Evolutionary conservation across 2,888 invertebrate species (phyloP).

Genomic region (Amphipoea oculea): DNA sequence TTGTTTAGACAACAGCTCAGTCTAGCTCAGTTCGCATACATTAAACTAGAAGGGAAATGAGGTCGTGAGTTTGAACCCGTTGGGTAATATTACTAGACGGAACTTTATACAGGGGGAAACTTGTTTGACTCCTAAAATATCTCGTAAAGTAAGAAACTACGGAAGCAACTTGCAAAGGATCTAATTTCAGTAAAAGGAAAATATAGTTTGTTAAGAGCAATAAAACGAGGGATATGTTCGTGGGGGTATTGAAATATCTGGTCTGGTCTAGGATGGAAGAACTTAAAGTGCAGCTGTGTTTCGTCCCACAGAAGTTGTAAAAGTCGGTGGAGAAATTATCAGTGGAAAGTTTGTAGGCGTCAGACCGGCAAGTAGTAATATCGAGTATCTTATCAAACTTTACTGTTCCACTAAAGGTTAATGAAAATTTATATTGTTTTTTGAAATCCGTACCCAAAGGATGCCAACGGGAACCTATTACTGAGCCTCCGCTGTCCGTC

Average conservation of each 20-base stretch:
- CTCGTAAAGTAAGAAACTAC: slow-evolving; percentile 63
- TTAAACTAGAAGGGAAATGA: slow-evolving; percentile 63
- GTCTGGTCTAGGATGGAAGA: slow-evolving; percentile 19
- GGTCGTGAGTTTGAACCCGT: slow-evolving; percentile 66
- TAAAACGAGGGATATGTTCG: slow-evolving; percentile 54
- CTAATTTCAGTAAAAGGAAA: slow-evolving; percentile 66
- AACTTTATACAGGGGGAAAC: slow-evolving; percentile 67
- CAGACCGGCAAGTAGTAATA: neutral
- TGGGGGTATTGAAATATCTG: slow-evolving; percentile 56
- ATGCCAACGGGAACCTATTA: neutral
- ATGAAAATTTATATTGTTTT: slow-evolving; percentile 4
- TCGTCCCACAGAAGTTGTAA: slow-evolving; percentile 44
- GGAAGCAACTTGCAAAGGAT: slow-evolving; percentile 57
- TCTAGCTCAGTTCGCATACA: slow-evolving; percentile 52
- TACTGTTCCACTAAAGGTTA: neutral
- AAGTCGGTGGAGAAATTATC: slow-evolving; percentile 42
- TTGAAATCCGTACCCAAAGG: neutral
- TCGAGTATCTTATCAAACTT: neutral
- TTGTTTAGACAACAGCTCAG: slow-evolving; percentile 44
- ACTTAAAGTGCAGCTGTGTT: slow-evolving; percentile 52
- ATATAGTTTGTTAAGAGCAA: slow-evolving; percentile 63
- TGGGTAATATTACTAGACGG: slow-evolving; percentile 68
- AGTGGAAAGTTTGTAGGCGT: neutral
- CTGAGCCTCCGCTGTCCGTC: neutral
- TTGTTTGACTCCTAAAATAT: slow-evolving; percentile 69